These are phyloP conservation scores for Napeogenes sylphis DNA, from an alignment of 2,888 invertebrate genomes.

Conservation along the genomic window DNA sequence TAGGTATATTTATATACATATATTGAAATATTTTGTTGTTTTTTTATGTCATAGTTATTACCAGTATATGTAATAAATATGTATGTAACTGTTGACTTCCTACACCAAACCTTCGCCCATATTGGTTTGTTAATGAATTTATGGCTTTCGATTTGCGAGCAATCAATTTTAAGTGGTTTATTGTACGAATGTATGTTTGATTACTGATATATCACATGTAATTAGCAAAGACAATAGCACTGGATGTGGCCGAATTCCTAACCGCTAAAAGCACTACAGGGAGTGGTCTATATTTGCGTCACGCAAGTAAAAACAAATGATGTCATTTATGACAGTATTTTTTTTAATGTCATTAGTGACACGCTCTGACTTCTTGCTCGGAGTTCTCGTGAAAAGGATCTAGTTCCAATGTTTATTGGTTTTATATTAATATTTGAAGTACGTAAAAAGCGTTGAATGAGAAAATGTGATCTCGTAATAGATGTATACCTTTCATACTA, in stretches of 20 bases:
- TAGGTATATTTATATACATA: no score
- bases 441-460: no score
- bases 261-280: constrained; percentile 43
- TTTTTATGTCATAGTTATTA: no score
- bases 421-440: no score
- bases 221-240: constrained; percentile 67
- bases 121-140: constrained; percentile 7
- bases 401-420: no score
- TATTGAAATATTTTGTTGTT: no score
- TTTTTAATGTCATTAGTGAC: not conserved
- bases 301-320: constrained; percentile 46
- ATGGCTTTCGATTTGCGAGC: constrained; percentile 7
- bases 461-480: no score
- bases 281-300: constrained; percentile 54
- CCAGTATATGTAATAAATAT: no score
- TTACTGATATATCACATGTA: constrained; percentile 43
- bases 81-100: not conserved
- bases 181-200: constrained; percentile 12
- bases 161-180: constrained; percentile 11
- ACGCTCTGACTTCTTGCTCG: no score
- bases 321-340: constrained; percentile 52
- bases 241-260: constrained; percentile 52
- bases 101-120: constrained; percentile 7
- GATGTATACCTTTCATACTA: no score
- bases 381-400: no score